Percentiles rank a stretch among this genome's conserved stretches.
Conservation (phyloP, 2,888 invertebrate genomes). For the Orthonychiurus folsomi region DNA sequence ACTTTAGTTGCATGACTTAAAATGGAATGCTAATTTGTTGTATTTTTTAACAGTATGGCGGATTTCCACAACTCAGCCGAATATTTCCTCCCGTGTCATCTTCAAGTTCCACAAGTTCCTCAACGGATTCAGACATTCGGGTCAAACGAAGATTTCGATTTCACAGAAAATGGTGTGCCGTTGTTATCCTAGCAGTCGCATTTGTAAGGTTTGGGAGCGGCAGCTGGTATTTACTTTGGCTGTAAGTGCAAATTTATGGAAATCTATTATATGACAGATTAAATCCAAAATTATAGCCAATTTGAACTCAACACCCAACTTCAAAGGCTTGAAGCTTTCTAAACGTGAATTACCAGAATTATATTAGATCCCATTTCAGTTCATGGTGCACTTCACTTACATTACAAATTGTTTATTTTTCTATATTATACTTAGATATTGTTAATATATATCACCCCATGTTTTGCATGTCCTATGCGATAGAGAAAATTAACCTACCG, state of each 20-base stretch:
- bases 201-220: conserved; percentile 65
- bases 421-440: too few species aligned
- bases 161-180: conserved; percentile 78
- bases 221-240: conserved; percentile 57
- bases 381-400: too few species aligned
- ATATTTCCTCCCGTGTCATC: conserved; percentile 39
- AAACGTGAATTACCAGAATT: too few species aligned
- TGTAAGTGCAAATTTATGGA: conserved; percentile 59
- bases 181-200: conserved; percentile 71
- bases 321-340: too few species aligned
- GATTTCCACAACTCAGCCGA: conserved; percentile 38
- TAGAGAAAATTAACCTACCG: too few species aligned
- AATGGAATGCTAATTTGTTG: neutral
- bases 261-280: too few species aligned
- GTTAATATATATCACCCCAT: too few species aligned
- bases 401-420: too few species aligned
- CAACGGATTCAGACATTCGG: conserved; percentile 79
- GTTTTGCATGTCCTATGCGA: too few species aligned
- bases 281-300: too few species aligned
- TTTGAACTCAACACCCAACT: too few species aligned
- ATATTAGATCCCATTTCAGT: too few species aligned
- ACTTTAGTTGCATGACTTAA: conserved; percentile 6
- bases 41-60: conserved; percentile 30
- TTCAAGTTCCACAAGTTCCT: conserved; percentile 34
- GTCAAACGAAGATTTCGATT: conserved; percentile 74